phyloP scores from a whole-genome alignment of 2,113 vertebrate species.

The Silurus meridionalis region DNA sequence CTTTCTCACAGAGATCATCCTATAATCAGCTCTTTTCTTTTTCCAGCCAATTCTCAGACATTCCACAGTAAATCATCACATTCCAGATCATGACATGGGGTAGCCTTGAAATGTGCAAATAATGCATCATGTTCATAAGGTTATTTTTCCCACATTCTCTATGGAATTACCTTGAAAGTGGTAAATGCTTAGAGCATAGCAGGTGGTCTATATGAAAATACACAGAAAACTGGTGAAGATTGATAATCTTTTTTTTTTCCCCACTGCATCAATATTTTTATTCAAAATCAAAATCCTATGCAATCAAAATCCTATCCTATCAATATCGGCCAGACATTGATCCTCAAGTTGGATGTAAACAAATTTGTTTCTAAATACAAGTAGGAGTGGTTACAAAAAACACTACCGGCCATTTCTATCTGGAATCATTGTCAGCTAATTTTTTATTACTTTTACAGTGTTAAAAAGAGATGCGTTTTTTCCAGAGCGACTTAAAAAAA shows the following conservation, averaged over 20 bases:
- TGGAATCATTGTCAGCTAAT: neutral
- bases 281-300: no score
- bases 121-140: no score
- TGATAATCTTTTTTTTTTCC: neutral
- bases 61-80: no score
- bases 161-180: neutral
- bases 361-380: neutral
- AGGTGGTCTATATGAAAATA: neutral
- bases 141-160: no score
- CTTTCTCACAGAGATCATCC: no score
- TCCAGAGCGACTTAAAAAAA: neutral
- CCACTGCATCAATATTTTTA: no score
- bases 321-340: no score
- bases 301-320: no score
- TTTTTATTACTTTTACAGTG: neutral
- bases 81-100: no score
- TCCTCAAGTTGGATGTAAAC: neutral
- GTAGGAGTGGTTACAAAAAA: neutral
- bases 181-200: neutral
- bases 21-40: no score
- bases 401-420: neutral
- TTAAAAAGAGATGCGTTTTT: neutral
- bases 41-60: no score
- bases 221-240: neutral
- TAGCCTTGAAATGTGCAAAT: no score